Percentiles rank a stretch among this genome's conserved stretches.
Conservation (phyloP, 2,113 vertebrate species). For the Motacilla tschutschensis region DNA sequence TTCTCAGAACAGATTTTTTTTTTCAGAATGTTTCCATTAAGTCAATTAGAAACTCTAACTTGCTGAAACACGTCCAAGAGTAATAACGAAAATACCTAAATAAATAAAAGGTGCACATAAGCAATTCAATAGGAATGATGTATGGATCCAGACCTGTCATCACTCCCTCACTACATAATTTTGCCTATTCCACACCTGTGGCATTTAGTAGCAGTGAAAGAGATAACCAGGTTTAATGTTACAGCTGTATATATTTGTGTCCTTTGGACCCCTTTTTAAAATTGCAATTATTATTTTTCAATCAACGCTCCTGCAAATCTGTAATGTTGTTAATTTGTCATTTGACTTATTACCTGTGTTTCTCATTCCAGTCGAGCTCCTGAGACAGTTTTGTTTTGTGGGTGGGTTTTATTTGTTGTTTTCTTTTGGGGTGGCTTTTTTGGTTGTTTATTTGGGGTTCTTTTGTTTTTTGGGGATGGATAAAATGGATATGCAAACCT, state of each 20-base stretch:
- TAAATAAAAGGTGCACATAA: conserved; percentile 29
- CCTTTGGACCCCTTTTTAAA: not conserved
- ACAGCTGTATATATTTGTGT: not conserved
- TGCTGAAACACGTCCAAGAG: conserved; percentile 25
- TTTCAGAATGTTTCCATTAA: conserved; percentile 31
- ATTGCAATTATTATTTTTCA: not conserved
- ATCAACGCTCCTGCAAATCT: not conserved
- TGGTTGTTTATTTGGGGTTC: not conserved
- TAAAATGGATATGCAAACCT: not conserved
- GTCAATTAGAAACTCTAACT: conserved; percentile 39
- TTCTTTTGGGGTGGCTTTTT: not conserved
- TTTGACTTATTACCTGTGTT: not conserved
- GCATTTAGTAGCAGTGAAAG: not conserved
- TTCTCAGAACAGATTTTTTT: not conserved
- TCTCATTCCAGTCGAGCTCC: not conserved
- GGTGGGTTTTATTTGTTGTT: not conserved
- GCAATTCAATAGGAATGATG: conserved; percentile 26
- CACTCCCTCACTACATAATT: conserved; percentile 15
- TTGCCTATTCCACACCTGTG: conserved; percentile 20
- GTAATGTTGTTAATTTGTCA: not conserved
- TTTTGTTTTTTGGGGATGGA: not conserved
- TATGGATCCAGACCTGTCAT: conserved; percentile 22
- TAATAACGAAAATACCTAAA: conserved; percentile 30
- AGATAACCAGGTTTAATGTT: not conserved
- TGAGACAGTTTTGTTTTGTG: not conserved